A percentile compares a stretch with the other conserved stretches of the same genome.
Evolutionary conservation across 2,888 invertebrate genomes (phyloP).

Genomic region (Tridacna crocea): DNA sequence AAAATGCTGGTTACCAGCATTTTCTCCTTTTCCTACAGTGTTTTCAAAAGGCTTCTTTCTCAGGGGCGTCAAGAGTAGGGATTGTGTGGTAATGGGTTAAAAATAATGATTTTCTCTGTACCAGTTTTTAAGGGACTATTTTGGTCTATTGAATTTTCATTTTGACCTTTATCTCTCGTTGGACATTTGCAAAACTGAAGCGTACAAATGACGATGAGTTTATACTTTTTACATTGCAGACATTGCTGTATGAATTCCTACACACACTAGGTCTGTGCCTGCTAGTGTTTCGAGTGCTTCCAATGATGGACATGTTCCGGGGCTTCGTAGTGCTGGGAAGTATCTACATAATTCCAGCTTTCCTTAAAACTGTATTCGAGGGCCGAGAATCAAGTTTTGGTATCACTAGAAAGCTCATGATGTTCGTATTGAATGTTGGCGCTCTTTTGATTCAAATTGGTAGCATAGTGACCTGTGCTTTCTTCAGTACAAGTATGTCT

Average conservation of each 20-base stretch:
- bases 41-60: too few relatives aligned
- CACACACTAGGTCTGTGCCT: slow-evolving; percentile 81
- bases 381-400: slow-evolving; percentile 55
- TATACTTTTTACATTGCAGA: slow-evolving; percentile 62
- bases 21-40: too few relatives aligned
- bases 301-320: slow-evolving; percentile 79
- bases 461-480: slow-evolving; percentile 62
- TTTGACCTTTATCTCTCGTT: too few relatives aligned
- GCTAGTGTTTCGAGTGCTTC: slow-evolving; percentile 81
- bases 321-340: slow-evolving; percentile 75
- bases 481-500: slow-evolving; percentile 63
- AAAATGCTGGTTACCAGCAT: too few relatives aligned
- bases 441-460: slow-evolving; percentile 72
- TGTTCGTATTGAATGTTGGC: slow-evolving; percentile 60
- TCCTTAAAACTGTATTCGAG: slow-evolving; percentile 65
- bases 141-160: too few relatives aligned
- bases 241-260: slow-evolving; percentile 74
- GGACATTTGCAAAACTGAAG: too few relatives aligned
- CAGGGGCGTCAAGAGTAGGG: too few relatives aligned
- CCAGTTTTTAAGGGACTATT: too few relatives aligned
- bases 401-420: slow-evolving; percentile 55
- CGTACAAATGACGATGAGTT: not conserved
- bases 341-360: slow-evolving; percentile 75
- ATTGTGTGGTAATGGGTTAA: too few relatives aligned
- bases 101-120: too few relatives aligned